Conservation (phyloP, 2,113 vertebrate genomes). For the Entomyzon cyanotis region DNA sequence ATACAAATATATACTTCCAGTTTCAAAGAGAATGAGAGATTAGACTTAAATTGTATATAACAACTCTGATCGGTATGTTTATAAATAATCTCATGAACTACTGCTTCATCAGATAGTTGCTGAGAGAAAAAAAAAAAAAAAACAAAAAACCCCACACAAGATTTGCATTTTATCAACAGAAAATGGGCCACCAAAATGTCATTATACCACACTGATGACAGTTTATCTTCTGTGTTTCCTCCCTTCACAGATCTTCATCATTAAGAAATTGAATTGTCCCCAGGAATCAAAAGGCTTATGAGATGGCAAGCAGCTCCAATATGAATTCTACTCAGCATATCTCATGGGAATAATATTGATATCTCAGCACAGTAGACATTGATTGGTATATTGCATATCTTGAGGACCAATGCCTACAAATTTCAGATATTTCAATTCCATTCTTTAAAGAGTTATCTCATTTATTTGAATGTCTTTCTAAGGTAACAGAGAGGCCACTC, state of each 20-base stretch:
- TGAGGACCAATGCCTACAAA: background rate
- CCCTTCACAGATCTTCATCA: background rate
- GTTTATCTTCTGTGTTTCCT: background rate
- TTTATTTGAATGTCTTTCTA: background rate
- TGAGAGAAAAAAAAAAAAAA: background rate
- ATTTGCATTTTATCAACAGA: conserved; percentile 17
- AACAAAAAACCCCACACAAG: background rate
- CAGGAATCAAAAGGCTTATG: background rate
- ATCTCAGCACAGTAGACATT: background rate
- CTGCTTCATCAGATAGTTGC: background rate
- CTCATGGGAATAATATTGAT: conserved; percentile 3
- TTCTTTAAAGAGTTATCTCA: background rate
- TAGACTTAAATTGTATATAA: conserved; percentile 28
- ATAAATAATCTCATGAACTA: conserved; percentile 19
- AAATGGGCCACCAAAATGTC: conserved; percentile 39
- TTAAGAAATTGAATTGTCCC: background rate
- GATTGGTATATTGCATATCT: background rate
- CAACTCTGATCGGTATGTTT: conserved; percentile 2
- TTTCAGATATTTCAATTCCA: background rate
- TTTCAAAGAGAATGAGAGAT: conserved; percentile 43
- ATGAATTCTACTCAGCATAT: background rate
- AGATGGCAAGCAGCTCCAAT: background rate
- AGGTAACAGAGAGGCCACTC: background rate
- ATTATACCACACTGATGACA: conserved; percentile 31
- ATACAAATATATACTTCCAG: background rate